phyloP scores from a whole-genome alignment of 1,140 invertebrate genomes.

The Zaprionus taronus region DNA sequence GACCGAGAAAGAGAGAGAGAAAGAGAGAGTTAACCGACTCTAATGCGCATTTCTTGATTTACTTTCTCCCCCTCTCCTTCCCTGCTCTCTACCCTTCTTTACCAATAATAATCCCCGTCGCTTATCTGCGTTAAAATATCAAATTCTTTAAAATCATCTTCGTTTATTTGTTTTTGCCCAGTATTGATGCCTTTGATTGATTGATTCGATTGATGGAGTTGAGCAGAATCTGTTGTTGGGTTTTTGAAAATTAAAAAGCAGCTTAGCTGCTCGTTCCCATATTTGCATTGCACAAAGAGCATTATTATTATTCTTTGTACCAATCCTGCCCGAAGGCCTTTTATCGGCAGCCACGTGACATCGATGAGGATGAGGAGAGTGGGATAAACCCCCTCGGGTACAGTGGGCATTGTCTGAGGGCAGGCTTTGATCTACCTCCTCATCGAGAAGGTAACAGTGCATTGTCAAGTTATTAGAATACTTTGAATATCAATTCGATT shows the following conservation, averaged over 20 bases:
- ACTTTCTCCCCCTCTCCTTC: constrained; percentile 4
- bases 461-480: constrained; percentile 31
- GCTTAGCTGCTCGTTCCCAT: constrained; percentile 55
- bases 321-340: constrained; percentile 48
- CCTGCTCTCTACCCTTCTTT: constrained; percentile 1
- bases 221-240: constrained; percentile 51
- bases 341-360: constrained; percentile 71
- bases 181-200: constrained; percentile 61
- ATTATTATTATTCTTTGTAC: constrained; percentile 51
- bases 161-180: constrained; percentile 68
- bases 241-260: constrained; percentile 76
- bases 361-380: constrained; percentile 42
- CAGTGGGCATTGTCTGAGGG: constrained; percentile 54
- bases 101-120: constrained; percentile 38
- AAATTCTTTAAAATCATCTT: constrained; percentile 74
- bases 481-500: neutral
- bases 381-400: neutral
- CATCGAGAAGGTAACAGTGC: constrained; percentile 27
- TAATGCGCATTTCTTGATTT: constrained; percentile 72
- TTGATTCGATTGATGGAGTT: constrained; percentile 67
- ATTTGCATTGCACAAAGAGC: constrained; percentile 70
- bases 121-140: constrained; percentile 76
- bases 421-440: constrained; percentile 67
- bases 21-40: constrained; percentile 58
- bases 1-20: too few relatives aligned